phyloP scores from a whole-genome alignment of 1,140 invertebrate species.

The Cydia strobilella region DNA sequence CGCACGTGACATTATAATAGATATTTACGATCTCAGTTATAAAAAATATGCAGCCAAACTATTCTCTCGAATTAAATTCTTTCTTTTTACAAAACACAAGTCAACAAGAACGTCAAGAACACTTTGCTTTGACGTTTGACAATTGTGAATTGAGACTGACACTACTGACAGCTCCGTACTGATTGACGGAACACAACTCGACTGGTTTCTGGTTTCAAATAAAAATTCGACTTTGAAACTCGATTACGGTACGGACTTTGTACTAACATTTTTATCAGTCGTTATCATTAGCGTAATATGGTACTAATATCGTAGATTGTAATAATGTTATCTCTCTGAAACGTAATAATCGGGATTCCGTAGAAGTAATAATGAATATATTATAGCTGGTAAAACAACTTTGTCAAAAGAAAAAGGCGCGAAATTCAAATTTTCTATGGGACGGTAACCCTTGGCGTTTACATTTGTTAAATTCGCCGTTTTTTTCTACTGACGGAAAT shows the following conservation, averaged over 20 bases:
- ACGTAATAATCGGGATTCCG: constrained; percentile 8
- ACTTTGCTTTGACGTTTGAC: constrained; percentile 16
- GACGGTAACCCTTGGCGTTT: too few species aligned
- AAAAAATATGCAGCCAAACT: neutral
- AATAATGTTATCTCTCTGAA: constrained; percentile 24
- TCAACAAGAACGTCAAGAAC: constrained; percentile 28
- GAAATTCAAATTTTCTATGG: too few species aligned
- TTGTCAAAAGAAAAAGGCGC: too few species aligned
- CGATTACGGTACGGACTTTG: constrained; percentile 21
- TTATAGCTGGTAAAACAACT: too few species aligned
- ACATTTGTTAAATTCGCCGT: too few species aligned
- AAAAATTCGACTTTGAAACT: constrained; percentile 5
- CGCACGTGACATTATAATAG: neutral
- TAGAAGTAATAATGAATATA: neutral
- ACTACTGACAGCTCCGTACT: constrained; percentile 19
- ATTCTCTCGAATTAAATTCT: constrained; percentile 14
- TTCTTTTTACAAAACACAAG: constrained; percentile 14
- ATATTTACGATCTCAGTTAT: neutral
- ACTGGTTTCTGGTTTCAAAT: neutral
- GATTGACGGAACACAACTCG: neutral
- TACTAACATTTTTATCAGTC: constrained; percentile 22
- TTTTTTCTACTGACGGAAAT: too few species aligned
- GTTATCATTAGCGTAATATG: constrained; percentile 27
- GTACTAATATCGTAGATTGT: constrained; percentile 27
- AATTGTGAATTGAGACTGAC: constrained; percentile 28